Evolutionary conservation across 1,140 invertebrate species (phyloP).

Genomic region (Dendroctonus ponderosae): DNA sequence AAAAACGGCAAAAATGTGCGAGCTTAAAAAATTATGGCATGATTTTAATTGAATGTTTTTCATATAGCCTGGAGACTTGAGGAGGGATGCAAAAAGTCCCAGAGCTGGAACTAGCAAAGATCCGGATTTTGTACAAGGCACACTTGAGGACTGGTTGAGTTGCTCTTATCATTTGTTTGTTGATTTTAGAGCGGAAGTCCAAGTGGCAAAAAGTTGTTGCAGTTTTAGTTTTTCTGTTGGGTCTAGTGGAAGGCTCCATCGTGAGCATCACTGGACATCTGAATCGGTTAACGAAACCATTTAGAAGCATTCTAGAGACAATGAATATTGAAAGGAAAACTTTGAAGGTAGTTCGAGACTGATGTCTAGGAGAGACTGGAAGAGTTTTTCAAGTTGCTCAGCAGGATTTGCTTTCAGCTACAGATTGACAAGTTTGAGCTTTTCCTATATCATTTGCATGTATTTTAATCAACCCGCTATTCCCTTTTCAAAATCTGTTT

Average conservation of each 20-base stretch:
- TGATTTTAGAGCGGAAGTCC: too few relatives aligned
- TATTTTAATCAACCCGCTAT: too few relatives aligned
- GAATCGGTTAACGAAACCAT: constrained; percentile 3
- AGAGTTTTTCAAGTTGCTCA: too few relatives aligned
- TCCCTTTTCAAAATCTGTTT: too few relatives aligned
- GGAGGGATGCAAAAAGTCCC: neutral
- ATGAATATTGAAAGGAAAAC: constrained; percentile 9
- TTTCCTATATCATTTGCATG: too few relatives aligned
- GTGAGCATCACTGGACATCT: constrained; percentile 9
- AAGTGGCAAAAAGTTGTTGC: constrained; percentile 3
- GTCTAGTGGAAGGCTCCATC: constrained; percentile 3
- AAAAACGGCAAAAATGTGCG: constrained; percentile 8
- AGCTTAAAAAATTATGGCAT: neutral
- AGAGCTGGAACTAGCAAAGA: constrained; percentile 10
- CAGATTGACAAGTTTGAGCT: too few relatives aligned
- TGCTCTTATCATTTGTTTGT: too few relatives aligned
- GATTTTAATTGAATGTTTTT: neutral
- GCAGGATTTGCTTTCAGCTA: too few relatives aligned
- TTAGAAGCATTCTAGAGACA: constrained; percentile 4
- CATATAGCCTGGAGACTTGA: constrained; percentile 7
- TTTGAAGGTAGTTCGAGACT: constrained; percentile 6
- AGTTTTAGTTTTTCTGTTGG: constrained; percentile 10
- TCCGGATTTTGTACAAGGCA: neutral
- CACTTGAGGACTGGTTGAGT: too few relatives aligned
- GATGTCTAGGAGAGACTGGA: too few relatives aligned